Evolutionary conservation across 1,140 invertebrate species (phyloP), one percentile per base, ranked within the genome.

Genomic region (Drosophila virilis): DNA sequence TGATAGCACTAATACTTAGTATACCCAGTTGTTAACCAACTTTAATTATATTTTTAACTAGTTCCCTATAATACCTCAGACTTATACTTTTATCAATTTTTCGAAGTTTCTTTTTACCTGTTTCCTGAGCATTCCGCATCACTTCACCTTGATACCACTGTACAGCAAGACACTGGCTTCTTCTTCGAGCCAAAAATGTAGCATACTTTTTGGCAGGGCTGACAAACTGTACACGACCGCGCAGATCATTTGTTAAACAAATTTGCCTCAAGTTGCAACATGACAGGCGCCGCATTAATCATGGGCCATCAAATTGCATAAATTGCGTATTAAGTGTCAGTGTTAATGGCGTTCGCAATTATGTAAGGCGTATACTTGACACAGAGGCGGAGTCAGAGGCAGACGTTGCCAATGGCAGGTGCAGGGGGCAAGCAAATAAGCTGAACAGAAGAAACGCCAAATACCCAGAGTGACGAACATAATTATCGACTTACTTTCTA

Each of bases 301-400:
- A 86, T 83, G 68, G 65, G 28, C 68, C 84, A 86, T 86, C 83
- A 83, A 88, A 77, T 74, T 78, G 79, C 45, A 77, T 86, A 82
- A 78, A 82, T 67, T 71, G 10, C 48, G 75, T 61, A 42, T 82
- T 78, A 82, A 83, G 65, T 88, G 75, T 71, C 76, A 22, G 50
- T 48, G 76, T 81, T 83, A 86, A 86, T 88, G 86, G 67, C 61
- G 38, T 43, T 12, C 43, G 58, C 48, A 78, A 78, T 78, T 75
- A 78, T 64, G 59, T 67, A 52, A 43, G 62, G 51, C 35, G 35
- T 17, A 52, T 54, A 43, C 72, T 58, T 83, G 67, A 68, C 59
- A 50, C 13, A 50, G 35, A 22, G 8, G 15, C 15, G 43, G 5
- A 8, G 8, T 38, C 7, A 32, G 8, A 22, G 8, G 2, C 50